phyloP scores from a whole-genome alignment of 2,888 invertebrate genomes.

The Arrhopalites spinosus region DNA sequence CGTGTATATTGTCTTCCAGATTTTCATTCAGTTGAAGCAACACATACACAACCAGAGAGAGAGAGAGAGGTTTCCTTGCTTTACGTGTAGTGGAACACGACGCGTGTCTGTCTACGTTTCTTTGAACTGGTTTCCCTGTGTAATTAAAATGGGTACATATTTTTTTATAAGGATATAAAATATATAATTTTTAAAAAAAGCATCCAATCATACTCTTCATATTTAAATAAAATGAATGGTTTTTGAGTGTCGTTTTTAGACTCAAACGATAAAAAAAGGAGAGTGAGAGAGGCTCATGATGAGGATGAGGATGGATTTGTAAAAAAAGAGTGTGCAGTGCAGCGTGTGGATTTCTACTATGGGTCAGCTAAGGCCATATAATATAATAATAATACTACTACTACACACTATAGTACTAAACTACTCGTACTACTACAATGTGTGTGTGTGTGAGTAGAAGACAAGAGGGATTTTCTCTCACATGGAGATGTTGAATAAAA shows the following conservation, averaged over 20 bases:
- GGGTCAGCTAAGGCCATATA: background rate
- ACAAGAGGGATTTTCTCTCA: background rate
- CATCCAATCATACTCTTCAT: no score
- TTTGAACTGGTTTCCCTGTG: no score
- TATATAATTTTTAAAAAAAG: no score
- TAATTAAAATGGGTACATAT: no score
- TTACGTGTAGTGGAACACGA: background rate
- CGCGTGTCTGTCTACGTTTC: background rate
- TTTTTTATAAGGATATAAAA: no score
- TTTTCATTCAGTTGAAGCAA: slow-evolving; percentile 34
- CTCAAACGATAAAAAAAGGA: no score
- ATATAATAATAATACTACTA: background rate
- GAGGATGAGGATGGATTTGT: no score
- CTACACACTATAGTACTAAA: background rate
- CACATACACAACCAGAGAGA: no score
- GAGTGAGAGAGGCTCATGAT: no score
- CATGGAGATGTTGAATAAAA: background rate
- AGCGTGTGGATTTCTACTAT: background rate
- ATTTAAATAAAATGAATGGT: no score
- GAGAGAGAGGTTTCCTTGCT: background rate
- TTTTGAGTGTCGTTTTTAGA: no score
- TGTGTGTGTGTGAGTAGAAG: background rate
- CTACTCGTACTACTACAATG: background rate
- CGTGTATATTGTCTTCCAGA: slow-evolving; percentile 42
- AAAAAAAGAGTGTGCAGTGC: no score